Base-by-base conservation (phyloP, 92 coral and sea anemone genomes). In the Epizoanthus illoricatus region DNA sequence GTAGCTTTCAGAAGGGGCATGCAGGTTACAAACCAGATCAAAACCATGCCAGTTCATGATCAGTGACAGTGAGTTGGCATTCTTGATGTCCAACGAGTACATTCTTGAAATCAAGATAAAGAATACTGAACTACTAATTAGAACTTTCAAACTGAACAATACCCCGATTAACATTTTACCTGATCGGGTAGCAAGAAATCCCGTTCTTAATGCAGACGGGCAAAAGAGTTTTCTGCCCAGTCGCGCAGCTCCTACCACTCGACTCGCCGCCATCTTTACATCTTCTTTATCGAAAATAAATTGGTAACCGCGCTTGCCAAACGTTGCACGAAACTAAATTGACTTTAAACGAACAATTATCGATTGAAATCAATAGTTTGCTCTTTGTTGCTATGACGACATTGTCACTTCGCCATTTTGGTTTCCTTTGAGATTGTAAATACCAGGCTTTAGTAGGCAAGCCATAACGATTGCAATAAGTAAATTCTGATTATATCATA, bases 211-310 rank as follows among this genome's bases (percentile, higher is more conserved):
- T 24, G 84, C 69, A n/a, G 85, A 80, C 76, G 84, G 79, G 81
- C 73, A 81, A 39, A 85, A 28, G 74, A 67, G 83, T 79, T 63
- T 92, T 83, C 69, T 84, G 54, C 87, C 80, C 42, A 92, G 4
- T 70, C 89, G 76, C 85, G 89, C 80, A 74, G 84, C 86, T 65
- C 82, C 65, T 58, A 84, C 54, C 59, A 88, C 86, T 68, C 92
- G 71, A 71, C 71, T 78, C 80, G 88, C 94, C 88, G 98, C 98
- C 98, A 95, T 95, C 78, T 95, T 94, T 90, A 71, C 74, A 67
- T 86, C 69, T 61, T 80, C 69, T 61, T 80, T 76, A 80, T 80
- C 62, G 76, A 49, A 65, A 73, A 43, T 2, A 62, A 43, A 18
- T 78, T 43, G 70, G 61, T 78, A 78, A 63, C 82, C 82, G 7